These are phyloP conservation scores for Reticulitermes lucifugus DNA, from an alignment of 2,888 invertebrate genomes.

Conservation along the genomic window DNA sequence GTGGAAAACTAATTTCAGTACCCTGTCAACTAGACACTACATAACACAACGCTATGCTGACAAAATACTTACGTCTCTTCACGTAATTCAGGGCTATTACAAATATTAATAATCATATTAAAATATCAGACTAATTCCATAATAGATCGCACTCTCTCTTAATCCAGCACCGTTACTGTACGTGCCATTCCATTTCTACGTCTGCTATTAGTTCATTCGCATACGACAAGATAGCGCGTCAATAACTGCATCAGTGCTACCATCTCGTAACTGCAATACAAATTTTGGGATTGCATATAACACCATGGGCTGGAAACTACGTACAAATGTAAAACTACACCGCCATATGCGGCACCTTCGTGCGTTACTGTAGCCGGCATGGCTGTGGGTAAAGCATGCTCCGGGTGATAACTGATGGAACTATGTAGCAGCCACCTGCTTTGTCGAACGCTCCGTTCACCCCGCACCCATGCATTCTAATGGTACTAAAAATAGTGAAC, in stretches of 20 bases:
- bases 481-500: no score
- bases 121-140: not conserved
- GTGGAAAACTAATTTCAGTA: not conserved
- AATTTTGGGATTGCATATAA: not conserved
- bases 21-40: not conserved
- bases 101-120: slow-evolving; percentile 38
- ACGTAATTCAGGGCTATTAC: not conserved
- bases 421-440: no score
- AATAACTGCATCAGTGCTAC: not conserved
- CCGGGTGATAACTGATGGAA: no score
- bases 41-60: not conserved
- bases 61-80: slow-evolving; percentile 28
- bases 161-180: no score
- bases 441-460: no score
- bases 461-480: no score
- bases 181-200: not conserved
- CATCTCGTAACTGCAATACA: not conserved
- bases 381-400: no score
- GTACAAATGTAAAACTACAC: no score
- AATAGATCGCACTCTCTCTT: not conserved
- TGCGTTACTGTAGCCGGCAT: no score
- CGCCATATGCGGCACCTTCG: no score
- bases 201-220: not conserved
- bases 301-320: no score
- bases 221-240: not conserved